Percentiles rank a stretch among this genome's conserved stretches.
Evolutionary conservation across 35 echinoderm and acorn worm species (phyloP).

Genomic region (Heliocidaris erythrogramma): DNA sequence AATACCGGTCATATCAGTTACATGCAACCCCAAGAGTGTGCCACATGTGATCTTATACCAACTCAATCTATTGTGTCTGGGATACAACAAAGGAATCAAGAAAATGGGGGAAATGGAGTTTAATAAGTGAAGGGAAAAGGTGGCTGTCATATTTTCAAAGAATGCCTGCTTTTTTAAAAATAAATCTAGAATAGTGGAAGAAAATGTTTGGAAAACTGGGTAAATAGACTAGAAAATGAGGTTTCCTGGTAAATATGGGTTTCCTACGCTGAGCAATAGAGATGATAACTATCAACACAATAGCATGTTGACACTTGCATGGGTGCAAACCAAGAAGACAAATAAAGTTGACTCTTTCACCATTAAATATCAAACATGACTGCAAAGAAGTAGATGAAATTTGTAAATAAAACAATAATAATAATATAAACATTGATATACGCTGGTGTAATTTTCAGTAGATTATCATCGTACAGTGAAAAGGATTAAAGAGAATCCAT

Average conservation of each 20-base stretch:
- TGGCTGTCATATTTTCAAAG: no score
- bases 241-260: neutral
- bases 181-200: neutral
- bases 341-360: neutral
- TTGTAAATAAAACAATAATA: no score
- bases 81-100: neutral
- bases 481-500: no score
- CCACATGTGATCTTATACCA: neutral
- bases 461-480: no score
- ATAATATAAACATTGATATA: no score
- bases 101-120: neutral
- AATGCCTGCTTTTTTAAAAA: no score
- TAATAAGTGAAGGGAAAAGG: neutral
- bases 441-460: no score
- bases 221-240: neutral
- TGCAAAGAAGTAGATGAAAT: no score
- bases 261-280: neutral
- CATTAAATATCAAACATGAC: neutral
- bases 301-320: neutral
- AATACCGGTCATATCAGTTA: neutral
- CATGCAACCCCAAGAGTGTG: neutral
- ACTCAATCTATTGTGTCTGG: constrained; percentile 16
- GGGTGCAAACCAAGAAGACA: neutral
- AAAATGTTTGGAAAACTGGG: neutral
- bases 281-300: neutral